Percentiles rank a stretch among this genome's conserved stretches.
phyloP scores from a whole-genome alignment of 2,113 vertebrate genomes.

The Calidris pugnax region DNA sequence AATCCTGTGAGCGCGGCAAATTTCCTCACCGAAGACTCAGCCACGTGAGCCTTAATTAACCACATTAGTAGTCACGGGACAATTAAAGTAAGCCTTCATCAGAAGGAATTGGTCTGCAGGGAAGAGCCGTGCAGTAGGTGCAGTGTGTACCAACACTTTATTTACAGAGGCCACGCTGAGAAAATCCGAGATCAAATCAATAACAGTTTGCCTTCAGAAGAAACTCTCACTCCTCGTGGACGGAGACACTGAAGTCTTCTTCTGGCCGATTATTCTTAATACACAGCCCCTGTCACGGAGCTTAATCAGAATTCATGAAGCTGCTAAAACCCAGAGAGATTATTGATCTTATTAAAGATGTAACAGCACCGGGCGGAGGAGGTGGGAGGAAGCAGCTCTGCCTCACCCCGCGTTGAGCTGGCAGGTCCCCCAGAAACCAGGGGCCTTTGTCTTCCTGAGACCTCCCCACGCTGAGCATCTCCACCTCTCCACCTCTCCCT shows the following conservation, averaged over 20 bases:
- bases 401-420: neutral
- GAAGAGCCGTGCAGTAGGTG: neutral
- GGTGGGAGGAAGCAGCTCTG: neutral
- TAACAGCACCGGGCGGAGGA: neutral
- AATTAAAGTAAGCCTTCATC: slow-evolving; percentile 15
- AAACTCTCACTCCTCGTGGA: neutral
- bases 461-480: neutral
- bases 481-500: neutral
- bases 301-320: slow-evolving; percentile 51
- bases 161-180: neutral
- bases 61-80: slow-evolving; percentile 26
- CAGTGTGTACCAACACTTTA: neutral
- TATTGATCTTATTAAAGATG: slow-evolving; percentile 55
- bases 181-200: slow-evolving; percentile 16
- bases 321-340: neutral
- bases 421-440: neutral
- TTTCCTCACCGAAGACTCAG: neutral
- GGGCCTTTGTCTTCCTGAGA: neutral
- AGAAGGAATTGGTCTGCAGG: neutral
- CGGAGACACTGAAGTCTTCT: slow-evolving; percentile 15
- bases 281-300: neutral
- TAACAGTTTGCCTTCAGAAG: slow-evolving; percentile 24
- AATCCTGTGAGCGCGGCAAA: neutral
- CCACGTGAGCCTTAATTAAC: slow-evolving; percentile 46
- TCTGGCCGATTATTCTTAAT: slow-evolving; percentile 35